Percentiles rank a stretch among this genome's conserved stretches.
phyloP scores from a whole-genome alignment of 2,888 invertebrate genomes.

The Oscheius sp. region DNA sequence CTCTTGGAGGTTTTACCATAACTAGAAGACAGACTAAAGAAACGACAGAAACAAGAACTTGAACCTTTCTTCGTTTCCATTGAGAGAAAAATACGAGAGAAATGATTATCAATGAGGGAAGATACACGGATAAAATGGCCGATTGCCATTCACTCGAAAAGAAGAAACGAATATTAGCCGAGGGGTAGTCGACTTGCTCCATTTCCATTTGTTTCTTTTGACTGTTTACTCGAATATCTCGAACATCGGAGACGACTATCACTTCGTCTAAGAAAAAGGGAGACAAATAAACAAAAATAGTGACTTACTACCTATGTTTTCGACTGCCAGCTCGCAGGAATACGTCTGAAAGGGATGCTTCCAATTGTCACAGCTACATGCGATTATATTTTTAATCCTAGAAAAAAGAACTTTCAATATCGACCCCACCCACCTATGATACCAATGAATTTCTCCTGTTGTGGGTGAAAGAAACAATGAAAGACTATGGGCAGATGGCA shows the following conservation, averaged over 20 bases:
- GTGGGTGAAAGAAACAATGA: conserved; percentile 37
- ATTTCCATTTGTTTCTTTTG: conserved; percentile 39
- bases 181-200: conserved; percentile 41
- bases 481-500: conserved; percentile 25
- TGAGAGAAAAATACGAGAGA: conserved; percentile 62
- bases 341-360: conserved; percentile 64
- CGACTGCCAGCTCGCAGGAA: conserved; percentile 50
- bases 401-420: too few species aligned
- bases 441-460: conserved; percentile 34
- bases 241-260: conserved; percentile 45
- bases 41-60: conserved; percentile 57
- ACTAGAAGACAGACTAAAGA: conserved; percentile 59
- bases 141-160: conserved; percentile 58
- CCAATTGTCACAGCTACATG: conserved; percentile 58
- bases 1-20: conserved; percentile 44
- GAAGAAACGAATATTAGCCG: conserved; percentile 43
- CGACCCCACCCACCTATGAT: conserved; percentile 33
- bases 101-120: conserved; percentile 64
- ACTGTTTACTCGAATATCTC: conserved; percentile 48
- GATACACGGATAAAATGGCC: conserved; percentile 55
- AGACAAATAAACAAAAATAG: too few species aligned
- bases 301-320: conserved; percentile 52
- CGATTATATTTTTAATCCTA: conserved; percentile 37
- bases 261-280: too few species aligned
- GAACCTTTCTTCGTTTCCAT: conserved; percentile 67